Evolutionary conservation across 2,797 vertebrate species (phyloP).

Genomic region (Protonibea diacanthus): DNA sequence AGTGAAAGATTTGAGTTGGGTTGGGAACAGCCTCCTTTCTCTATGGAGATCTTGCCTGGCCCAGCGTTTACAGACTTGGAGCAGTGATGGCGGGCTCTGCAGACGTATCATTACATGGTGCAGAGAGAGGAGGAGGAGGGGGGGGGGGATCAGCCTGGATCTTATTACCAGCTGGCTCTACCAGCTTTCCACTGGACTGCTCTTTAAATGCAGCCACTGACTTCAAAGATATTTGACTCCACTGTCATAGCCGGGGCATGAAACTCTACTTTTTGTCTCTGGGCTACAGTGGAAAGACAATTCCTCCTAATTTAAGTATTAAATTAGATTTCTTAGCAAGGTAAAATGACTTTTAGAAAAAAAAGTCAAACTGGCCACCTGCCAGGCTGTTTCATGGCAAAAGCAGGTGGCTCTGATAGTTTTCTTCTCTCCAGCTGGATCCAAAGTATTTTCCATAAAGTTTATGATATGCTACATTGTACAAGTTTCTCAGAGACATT

Average conservation of each 20-base stretch:
- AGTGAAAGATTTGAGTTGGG: constrained; percentile 27
- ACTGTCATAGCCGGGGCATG: constrained; percentile 24
- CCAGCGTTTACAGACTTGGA: constrained; percentile 29
- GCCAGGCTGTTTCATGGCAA: constrained; percentile 33
- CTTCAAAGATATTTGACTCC: constrained; percentile 65
- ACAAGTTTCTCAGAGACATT: constrained; percentile 33
- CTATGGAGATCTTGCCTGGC: constrained; percentile 4
- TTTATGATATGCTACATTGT: constrained; percentile 12
- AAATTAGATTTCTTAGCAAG: constrained; percentile 15
- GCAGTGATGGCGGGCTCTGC: constrained; percentile 52
- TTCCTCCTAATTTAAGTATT: constrained; percentile 31
- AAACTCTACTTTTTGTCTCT: constrained; percentile 45
- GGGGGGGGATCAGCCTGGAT: constrained; percentile 67
- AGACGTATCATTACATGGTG: constrained; percentile 71
- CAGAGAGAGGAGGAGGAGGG: constrained; percentile 25
- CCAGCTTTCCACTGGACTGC: constrained; percentile 74
- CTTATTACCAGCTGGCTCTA: constrained; percentile 75
- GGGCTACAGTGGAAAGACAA: not conserved
- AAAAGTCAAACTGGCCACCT: constrained; percentile 21
- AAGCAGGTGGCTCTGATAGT: constrained; percentile 45
- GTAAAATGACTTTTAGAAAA: constrained; percentile 15
- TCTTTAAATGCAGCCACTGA: constrained; percentile 56
- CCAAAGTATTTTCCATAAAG: constrained; percentile 40
- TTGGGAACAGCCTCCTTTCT: constrained; percentile 32
- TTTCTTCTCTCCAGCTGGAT: constrained; percentile 15